Evolutionary conservation across 2,113 vertebrate species (phyloP).

Genomic region (Hiodon alosoides): DNA sequence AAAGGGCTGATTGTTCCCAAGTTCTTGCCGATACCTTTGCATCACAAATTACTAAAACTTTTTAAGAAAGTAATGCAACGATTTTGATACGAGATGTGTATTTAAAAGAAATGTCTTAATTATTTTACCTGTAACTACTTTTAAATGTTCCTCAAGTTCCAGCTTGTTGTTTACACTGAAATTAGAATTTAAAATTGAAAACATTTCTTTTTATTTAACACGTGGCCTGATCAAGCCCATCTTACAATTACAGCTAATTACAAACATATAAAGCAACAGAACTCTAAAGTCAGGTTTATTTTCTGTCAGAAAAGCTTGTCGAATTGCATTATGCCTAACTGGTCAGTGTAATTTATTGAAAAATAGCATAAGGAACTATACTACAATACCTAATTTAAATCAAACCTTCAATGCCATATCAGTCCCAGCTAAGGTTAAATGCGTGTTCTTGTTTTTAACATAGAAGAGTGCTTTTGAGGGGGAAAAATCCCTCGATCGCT

Average conservation of each 20-base stretch:
- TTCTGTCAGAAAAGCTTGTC: neutral
- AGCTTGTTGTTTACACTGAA: no score
- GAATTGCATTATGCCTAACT: neutral
- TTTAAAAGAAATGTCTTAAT: neutral
- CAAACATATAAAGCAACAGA: neutral
- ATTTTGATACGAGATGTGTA: neutral
- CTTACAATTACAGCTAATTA: no score
- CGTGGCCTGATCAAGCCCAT: no score
- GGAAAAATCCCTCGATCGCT: neutral
- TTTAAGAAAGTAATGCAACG: neutral
- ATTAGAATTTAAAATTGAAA: no score
- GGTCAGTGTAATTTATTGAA: neutral
- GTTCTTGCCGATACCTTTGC: no score
- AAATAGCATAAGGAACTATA: neutral
- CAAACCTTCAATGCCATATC: neutral
- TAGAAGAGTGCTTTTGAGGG: neutral
- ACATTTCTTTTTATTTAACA: no score
- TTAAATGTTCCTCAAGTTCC: no score
- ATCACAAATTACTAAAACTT: neutral
- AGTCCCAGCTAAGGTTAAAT: conserved; percentile 9
- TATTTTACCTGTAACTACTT: no score
- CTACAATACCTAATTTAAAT: neutral
- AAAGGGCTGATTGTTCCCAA: no score
- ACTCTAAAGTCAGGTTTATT: neutral
- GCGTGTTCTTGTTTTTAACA: neutral